Base-by-base conservation (phyloP, 2,113 vertebrate genomes). In the Alethe diademata region DNA sequence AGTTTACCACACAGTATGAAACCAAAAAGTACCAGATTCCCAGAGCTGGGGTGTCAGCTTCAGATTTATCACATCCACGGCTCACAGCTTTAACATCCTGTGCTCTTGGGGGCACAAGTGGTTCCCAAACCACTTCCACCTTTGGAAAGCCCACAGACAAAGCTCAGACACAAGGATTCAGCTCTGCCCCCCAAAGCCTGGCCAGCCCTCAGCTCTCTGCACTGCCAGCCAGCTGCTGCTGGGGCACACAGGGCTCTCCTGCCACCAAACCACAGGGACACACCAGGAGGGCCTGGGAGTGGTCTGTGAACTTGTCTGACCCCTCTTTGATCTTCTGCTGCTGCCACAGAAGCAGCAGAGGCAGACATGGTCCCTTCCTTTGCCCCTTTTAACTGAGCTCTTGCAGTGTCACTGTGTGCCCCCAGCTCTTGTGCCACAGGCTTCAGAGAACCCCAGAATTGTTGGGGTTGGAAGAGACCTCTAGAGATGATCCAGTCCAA, bases 21-120 rank as follows among this genome's bases (percentile, higher is more conserved):
- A 84, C 14, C 14, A 71, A 61, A 45, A 78, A 61, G 54, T 36
- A 72, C 8, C 2, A 4, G 13, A 62, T 57, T 94, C 43, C n/a
- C 40, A 61, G 20, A 94, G 29, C 22, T 2, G 2, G 6, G 20
- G 18, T 66, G 29, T 50, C 51, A 70, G 4, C 35, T 70, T 73
- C 50, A 72, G 20, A 75, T 51, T 31, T 13, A 40, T 14, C 29
- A 71, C 6, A 5, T 22, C 29, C 61, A 51, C 0, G 8, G 33
- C 88, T 92, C 51, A 33, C 24, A 62, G 14, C 81, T 73, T 75
- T 2, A 38, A 72, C 4, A 66, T 10, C 24, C 18, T 50, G 31
- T 0, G 0, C 26, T 51, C 8, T 2, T 53, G 35, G 9, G 24
- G 67, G 6, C 38, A 66, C 6, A 15, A 50, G 70, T 35, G 35